A percentile compares a stretch with the other conserved stretches of the same genome.
phyloP scores from a whole-genome alignment of 1,140 invertebrate species.

The Drosophila hydei region DNA sequence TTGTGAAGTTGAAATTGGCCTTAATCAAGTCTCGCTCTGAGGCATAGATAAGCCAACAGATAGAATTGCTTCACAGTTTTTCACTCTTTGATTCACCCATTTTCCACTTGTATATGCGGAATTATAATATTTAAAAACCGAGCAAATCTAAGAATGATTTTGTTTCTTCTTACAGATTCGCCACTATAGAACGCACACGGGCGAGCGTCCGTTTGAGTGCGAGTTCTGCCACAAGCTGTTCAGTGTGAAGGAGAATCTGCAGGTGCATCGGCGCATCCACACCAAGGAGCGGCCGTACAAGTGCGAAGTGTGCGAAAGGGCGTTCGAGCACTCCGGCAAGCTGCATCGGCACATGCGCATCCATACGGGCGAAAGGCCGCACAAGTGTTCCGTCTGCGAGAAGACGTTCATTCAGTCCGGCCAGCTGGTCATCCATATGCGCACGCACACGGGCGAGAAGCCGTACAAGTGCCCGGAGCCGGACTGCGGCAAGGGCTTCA shows the following conservation, averaged over 20 bases:
- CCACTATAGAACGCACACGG: slow-evolving; percentile 95
- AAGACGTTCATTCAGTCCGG: slow-evolving; percentile 96
- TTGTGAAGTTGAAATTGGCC: no score
- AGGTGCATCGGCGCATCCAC: slow-evolving; percentile 95
- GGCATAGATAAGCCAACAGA: no score
- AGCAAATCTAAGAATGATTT: not conserved
- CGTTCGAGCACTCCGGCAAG: slow-evolving; percentile 96
- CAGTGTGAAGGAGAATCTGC: slow-evolving; percentile 95
- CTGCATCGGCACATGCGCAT: slow-evolving; percentile 96
- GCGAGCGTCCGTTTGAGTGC: slow-evolving; percentile 93
- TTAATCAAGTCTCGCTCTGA: no score
- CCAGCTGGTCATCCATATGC: slow-evolving; percentile 92
- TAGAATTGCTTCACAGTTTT: no score
- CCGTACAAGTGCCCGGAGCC: slow-evolving; percentile 93
- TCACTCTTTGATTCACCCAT: no score
- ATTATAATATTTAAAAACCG: no score
- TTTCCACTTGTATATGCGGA: no score
- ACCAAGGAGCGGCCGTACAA: slow-evolving; percentile 92
- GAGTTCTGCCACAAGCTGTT: slow-evolving; percentile 97
- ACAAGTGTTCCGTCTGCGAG: slow-evolving; percentile 95
- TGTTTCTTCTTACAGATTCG: slow-evolving; percentile 83
- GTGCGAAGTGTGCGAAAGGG: slow-evolving; percentile 94
- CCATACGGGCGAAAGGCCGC: slow-evolving; percentile 95
- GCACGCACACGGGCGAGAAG: slow-evolving; percentile 95
- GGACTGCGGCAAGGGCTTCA: slow-evolving; percentile 93